Conservation (phyloP, 2,888 invertebrate species). For the Microdon myrmicae region DNA sequence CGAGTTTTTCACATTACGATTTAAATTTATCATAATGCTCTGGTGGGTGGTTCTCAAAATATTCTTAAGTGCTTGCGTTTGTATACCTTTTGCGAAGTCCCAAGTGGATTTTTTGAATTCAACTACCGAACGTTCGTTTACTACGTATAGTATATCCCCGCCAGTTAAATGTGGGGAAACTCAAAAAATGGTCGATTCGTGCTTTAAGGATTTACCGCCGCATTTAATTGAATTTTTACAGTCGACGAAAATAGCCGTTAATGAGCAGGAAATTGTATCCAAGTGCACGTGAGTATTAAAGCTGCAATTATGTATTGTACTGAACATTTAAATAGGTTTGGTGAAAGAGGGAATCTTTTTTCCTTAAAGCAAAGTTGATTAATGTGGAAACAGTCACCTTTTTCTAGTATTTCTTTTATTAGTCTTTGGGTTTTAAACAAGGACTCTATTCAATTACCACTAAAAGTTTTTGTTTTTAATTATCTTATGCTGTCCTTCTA, state of each 20-base stretch:
- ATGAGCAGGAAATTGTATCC: conserved; percentile 60
- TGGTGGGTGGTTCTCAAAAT: conserved; percentile 1
- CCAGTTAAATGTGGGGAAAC: conserved; percentile 59
- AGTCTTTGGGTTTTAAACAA: too few relatives aligned
- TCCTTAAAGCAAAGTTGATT: conserved; percentile 7
- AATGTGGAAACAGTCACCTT: conserved; percentile 1
- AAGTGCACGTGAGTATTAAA: conserved; percentile 64
- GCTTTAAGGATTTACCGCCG: conserved; percentile 63
- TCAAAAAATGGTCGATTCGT: conserved; percentile 62
- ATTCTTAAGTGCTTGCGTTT: conserved; percentile 1
- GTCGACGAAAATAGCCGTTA: conserved; percentile 62
- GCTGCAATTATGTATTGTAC: neutral
- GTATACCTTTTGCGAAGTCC: conserved; percentile 18
- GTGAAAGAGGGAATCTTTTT: neutral
- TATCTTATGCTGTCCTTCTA: too few relatives aligned
- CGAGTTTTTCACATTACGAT: neutral
- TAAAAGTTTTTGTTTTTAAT: too few relatives aligned
- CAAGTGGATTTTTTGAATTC: conserved; percentile 6
- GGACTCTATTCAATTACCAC: too few relatives aligned
- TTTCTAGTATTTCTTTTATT: too few relatives aligned
- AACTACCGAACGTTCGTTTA: conserved; percentile 7
- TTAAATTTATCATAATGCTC: too few relatives aligned
- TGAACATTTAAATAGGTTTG: neutral
- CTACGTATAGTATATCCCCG: conserved; percentile 3
- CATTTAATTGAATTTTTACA: conserved; percentile 63